A percentile compares a stretch with the other conserved stretches of the same genome.
These are phyloP conservation scores for Rhinopomastus cyanomelas DNA, from an alignment of 2,113 vertebrate genomes.

Conservation along the genomic window DNA sequence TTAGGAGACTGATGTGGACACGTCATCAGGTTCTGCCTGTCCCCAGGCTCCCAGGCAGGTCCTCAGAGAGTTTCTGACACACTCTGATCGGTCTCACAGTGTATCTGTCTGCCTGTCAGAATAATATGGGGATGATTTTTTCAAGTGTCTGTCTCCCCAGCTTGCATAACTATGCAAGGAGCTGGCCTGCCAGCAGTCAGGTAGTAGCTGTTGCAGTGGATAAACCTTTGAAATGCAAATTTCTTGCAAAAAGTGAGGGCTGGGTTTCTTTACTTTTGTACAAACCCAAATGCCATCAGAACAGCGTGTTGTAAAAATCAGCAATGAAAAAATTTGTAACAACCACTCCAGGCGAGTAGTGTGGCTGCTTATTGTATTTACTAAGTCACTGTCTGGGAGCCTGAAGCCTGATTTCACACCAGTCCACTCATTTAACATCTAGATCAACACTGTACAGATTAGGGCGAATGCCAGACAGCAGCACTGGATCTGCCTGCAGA, in stretches of 20 bases:
- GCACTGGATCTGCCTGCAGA: conserved; percentile 2
- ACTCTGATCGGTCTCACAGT: background rate
- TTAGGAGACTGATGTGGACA: background rate
- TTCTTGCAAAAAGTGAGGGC: background rate
- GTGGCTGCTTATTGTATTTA: conserved; percentile 57
- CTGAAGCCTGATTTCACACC: conserved; percentile 56
- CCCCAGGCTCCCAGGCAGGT: background rate
- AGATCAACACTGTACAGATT: conserved; percentile 42
- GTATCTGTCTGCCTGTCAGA: conserved; percentile 9
- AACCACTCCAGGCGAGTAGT: conserved; percentile 28
- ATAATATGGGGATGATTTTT: background rate
- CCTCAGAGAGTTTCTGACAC: background rate
- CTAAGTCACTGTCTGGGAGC: conserved; percentile 32
- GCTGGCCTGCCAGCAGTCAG: background rate
- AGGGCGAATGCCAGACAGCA: conserved; percentile 33
- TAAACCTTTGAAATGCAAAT: conserved; percentile 25
- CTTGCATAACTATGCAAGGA: background rate
- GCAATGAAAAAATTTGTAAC: conserved; percentile 49
- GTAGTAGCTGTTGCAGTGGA: background rate
- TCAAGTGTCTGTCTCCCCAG: background rate
- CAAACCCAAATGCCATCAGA: background rate
- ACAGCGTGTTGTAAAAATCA: conserved; percentile 16
- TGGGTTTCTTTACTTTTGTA: background rate
- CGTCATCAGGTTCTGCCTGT: background rate
- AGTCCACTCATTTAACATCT: conserved; percentile 60